Percentiles rank a stretch among this genome's conserved stretches.
These are phyloP conservation scores for Drosophila watanabei DNA, from an alignment of 1,140 invertebrate genomes.

Conservation along the genomic window DNA sequence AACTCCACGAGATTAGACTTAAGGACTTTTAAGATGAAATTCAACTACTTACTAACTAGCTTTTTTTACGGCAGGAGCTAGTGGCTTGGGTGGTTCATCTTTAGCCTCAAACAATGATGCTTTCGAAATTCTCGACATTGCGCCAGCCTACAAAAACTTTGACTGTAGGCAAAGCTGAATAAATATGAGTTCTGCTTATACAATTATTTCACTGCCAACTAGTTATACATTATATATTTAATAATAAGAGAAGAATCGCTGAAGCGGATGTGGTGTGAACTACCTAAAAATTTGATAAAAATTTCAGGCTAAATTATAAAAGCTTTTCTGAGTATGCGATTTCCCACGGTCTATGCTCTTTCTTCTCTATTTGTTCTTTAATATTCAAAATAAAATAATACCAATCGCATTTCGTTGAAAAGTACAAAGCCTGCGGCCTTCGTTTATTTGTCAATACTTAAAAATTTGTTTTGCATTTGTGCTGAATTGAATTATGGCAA, in stretches of 20 bases:
- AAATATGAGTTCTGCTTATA: neutral
- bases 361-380: too few relatives aligned
- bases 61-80: neutral
- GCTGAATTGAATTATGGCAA: neutral
- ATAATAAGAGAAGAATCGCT: neutral
- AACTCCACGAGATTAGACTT: neutral
- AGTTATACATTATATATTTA: neutral
- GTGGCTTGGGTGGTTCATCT: neutral
- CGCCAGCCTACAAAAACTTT: neutral
- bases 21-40: too few relatives aligned
- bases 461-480: neutral
- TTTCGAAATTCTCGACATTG: constrained; percentile 11
- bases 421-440: neutral
- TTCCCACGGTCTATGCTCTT: too few relatives aligned
- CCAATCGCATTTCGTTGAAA: neutral
- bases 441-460: constrained; percentile 2
- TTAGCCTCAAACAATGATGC: too few relatives aligned
- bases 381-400: neutral
- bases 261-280: neutral
- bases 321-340: too few relatives aligned
- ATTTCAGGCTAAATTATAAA: too few relatives aligned
- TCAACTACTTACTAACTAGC: neutral
- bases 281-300: too few relatives aligned
- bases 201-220: constrained; percentile 2
- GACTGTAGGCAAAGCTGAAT: neutral